Evolutionary conservation across 2,888 invertebrate species (phyloP), one percentile per base, ranked within the genome.

Genomic region (Apodemia hepburni): DNA sequence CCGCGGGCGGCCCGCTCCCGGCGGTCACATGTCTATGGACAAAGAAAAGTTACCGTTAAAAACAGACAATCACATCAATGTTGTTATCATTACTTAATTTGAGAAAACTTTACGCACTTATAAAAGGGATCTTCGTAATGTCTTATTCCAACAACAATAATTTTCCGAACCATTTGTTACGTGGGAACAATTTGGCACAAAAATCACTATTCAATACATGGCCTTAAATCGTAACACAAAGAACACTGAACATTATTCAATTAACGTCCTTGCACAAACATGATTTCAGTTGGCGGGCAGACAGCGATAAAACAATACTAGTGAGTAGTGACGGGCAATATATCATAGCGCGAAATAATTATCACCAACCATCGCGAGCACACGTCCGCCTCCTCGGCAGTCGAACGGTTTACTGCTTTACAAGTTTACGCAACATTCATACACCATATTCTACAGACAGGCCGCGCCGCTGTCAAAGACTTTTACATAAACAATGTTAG

Each of bases 111-210:
- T 49, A 68, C 62, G 59, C 64, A 88, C 87, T 87, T 87, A 75
- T 90, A 87, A 75, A 87, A 90, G 58, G 89, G 89, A 77, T 90
- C 89, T 73, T 90, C 89, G 70, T 90, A 90, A 70, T 89, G 85
- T 64, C 82, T 85, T 75, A 89, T 83, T 66, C 89, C 89, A 68
- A 89, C 80, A 59, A 89, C 89, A 72, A 88, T 86, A 70, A 89
- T 89, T 78, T 89, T 89, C 70, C 86, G 78, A 85, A 89, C 89
- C 89, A 89, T 89, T 82, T 82, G 79, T 73, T 68, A 70, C 70
- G 75, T 71, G 72, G 69, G 22, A 18, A 76, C 76, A 73, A 75
- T 73, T 77, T 42, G 42, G 42, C 66, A 80, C 75, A 73, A 73
- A 60, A 59, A 63, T 58, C 62, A 71, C 74, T 73, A 74, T 72